These are phyloP conservation scores for Macrotus californicus DNA, from an alignment of 2,113 vertebrate genomes.

Conservation along the genomic window DNA sequence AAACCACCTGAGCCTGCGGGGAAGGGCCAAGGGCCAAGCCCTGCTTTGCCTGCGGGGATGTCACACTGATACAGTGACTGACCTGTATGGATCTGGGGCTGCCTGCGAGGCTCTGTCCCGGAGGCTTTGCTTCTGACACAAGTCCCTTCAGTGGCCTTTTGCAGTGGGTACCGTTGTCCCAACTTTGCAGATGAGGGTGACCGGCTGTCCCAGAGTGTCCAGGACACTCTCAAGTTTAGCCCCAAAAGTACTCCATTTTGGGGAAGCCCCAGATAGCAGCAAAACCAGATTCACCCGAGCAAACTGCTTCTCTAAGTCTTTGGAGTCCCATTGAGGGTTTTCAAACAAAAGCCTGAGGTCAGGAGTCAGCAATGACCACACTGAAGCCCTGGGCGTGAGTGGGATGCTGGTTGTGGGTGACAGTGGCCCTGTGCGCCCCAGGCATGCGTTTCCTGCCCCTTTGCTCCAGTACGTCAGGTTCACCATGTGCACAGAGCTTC, in stretches of 20 bases:
- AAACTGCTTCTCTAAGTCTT: neutral
- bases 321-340: neutral
- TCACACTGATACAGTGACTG: neutral
- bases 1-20: neutral
- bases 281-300: neutral
- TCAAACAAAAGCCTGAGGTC: neutral
- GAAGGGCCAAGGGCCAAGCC: neutral
- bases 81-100: neutral
- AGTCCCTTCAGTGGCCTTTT: neutral
- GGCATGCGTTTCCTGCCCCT: neutral
- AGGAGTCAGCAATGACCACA: neutral
- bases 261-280: neutral
- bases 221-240: neutral
- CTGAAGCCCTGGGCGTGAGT: neutral
- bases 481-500: no score
- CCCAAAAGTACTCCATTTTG: neutral
- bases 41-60: neutral
- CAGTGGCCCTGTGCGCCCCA: accelerated
- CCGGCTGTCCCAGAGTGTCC: neutral
- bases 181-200: neutral
- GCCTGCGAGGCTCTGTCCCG: neutral
- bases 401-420: neutral
- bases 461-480: neutral
- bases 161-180: no score
- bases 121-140: no score